phyloP scores from a whole-genome alignment of 2,797 vertebrate genomes.

The Phataginus tetradactyla region DNA sequence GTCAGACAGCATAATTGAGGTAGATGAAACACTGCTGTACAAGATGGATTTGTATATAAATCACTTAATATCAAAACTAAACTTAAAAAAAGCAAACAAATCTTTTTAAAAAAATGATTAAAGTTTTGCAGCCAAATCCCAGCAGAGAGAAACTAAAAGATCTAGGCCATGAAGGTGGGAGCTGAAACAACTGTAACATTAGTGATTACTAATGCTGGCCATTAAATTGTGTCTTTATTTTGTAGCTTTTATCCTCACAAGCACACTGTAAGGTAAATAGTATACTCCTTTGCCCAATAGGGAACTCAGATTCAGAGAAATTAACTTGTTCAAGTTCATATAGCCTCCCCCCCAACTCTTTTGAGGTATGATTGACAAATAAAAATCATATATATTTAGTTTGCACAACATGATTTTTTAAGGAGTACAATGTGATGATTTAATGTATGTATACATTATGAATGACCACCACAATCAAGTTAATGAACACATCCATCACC shows the following conservation, averaged over 20 bases:
- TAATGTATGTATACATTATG: neutral
- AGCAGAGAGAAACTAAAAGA: conserved; percentile 6
- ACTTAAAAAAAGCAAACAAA: neutral
- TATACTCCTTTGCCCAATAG: neutral
- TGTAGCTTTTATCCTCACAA: neutral
- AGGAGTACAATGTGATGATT: neutral
- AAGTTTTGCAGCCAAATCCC: conserved; percentile 26
- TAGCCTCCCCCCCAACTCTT: neutral
- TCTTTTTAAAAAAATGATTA: neutral
- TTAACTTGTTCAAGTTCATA: neutral
- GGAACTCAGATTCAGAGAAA: conserved; percentile 3
- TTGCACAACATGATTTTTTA: neutral
- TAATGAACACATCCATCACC: neutral
- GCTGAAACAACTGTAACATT: neutral
- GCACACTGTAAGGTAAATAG: neutral
- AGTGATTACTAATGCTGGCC: neutral
- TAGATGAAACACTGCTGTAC: neutral
- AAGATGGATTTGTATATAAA: neutral
- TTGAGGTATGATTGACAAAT: neutral
- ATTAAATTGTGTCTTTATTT: neutral
- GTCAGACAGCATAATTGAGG: neutral
- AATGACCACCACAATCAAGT: neutral
- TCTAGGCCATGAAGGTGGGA: neutral
- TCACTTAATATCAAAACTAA: conserved; percentile 22
- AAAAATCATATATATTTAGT: neutral